Base-by-base conservation (phyloP, 1,140 invertebrate species). In the Drosophila saltans region DNA sequence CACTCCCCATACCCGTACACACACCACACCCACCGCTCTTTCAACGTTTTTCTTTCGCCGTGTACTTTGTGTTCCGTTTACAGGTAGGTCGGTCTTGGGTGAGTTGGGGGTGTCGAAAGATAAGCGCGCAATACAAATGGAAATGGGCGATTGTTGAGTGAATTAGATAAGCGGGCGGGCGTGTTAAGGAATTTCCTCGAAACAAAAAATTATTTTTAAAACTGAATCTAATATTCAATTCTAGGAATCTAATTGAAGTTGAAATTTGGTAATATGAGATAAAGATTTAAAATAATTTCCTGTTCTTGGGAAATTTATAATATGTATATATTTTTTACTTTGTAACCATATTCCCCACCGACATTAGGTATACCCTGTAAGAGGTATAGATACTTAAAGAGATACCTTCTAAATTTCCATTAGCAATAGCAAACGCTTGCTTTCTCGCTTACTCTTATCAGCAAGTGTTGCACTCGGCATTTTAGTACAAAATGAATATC, bases 161-260 rank as follows among this genome's bases (percentile, higher is more conserved):
- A 73, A 55, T 24, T n/a, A 81, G 81, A 83, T 80, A 85, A 81
- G 80, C 66, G n/a, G 16, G 7, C 55, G 57, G 16, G 7, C 55
- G 57, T 56, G 77, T 66, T 67, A 64, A 72, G 65, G 69, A 67
- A 86, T 78, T 84, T 84, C 82, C 68, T 65, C 36, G 78, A 70
- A 86, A 78, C 56, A 67, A 1, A 69, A 24, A 59, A 36, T 36
- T 58, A 58, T 36, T 58, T 58, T 58, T 58, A 39, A 58, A 58
- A 52, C 6, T 58, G 28, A n/a, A 58, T 58, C 33, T 59, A 59
- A 39, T 75, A 30, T 66, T 59, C 59, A 82, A 64, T n/a, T 58
- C 33, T 45, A 2, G 21, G 52, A 52, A 52, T 1, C 8, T 2
- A 52, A 52, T 11, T 52, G 1, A 52, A 52, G 21, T 21, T 8